Evolutionary conservation across 2,113 vertebrate genomes (phyloP), one percentile per base, ranked within the genome.

Genomic region (Oenanthe oenanthe): DNA sequence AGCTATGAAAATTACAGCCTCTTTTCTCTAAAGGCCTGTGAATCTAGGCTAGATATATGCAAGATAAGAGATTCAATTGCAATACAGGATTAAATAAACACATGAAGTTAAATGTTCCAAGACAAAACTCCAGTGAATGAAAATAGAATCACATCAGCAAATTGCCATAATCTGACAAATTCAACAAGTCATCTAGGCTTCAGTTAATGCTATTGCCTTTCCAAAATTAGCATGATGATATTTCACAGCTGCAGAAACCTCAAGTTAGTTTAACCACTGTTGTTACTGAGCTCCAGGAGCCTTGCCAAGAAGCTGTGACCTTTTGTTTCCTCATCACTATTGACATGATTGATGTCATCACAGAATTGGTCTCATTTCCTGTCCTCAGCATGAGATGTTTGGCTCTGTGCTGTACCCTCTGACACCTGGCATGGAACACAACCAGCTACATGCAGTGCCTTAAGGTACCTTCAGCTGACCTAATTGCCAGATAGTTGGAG

Each of bases 101-200:
- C 3, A 48, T 42, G 6, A 89, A 92, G 85, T 58, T 45, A 68
- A 78, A 57, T 76, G 28, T 85, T 92, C 66, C 45, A 36, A 85
- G 63, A 28, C 85, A 89, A 91, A 95, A 85, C 57, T 28, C 58
- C 17, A 68, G 61, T 29, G 28, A 86, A 72, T 76, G 48, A 78
- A 84, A 96, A 87, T 60, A 84, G 20, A 91, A 92, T 61, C 71
- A 87, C n/a, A 68, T 75, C 77, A 65, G 42, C 50, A 89, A 91
- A 92, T 87, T 94, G 62, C 62, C 58, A 25, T 89, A 82, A 87
- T 85, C 45, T 89, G 71, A 85, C 42, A 85, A 82, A 92, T 76
- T 73, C 91, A 89, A 76, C 48, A 79, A 82, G 66, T 82, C 77
- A 67, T 60, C 51, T 48, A 85, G 70, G 36, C 40, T 87, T 72